Conservation (phyloP, 2,888 invertebrate species). For the Sesia bembeciformis region DNA sequence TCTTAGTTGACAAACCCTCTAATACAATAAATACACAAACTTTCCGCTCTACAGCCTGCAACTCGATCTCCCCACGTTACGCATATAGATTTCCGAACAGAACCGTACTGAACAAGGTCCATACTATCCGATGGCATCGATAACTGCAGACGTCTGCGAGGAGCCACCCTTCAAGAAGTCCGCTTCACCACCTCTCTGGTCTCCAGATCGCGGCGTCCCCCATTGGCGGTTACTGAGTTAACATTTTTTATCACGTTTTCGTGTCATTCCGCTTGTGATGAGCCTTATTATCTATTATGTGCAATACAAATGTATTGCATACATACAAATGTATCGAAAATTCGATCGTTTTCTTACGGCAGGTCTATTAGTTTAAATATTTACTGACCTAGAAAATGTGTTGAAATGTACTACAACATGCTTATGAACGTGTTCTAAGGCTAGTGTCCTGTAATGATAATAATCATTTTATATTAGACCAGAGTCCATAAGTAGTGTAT, state of each 20-base stretch:
- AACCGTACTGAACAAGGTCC: constrained; percentile 36
- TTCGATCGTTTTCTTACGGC: too few relatives aligned
- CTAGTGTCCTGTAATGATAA: too few relatives aligned
- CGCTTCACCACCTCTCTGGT: constrained; percentile 44
- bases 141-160: constrained; percentile 33
- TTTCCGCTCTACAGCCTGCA: constrained; percentile 58
- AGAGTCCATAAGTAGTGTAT: too few relatives aligned
- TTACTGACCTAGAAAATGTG: too few relatives aligned
- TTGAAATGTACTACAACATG: too few relatives aligned
- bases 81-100: constrained; percentile 48
- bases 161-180: constrained; percentile 19
- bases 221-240: constrained; percentile 74
- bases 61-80: constrained; percentile 51
- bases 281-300: constrained; percentile 12
- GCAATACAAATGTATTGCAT: too few relatives aligned
- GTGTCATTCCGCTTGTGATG: constrained; percentile 22
- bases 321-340: too few relatives aligned
- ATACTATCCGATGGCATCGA: constrained; percentile 40
- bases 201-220: constrained; percentile 56
- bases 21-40: constrained; percentile 2
- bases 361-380: too few relatives aligned
- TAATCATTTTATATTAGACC: too few relatives aligned
- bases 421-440: too few relatives aligned
- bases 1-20: too few relatives aligned
- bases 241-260: constrained; percentile 44